Evolutionary conservation across 2,113 vertebrate genomes (phyloP), one percentile per base, ranked within the genome.

Genomic region (Cairina moschata): DNA sequence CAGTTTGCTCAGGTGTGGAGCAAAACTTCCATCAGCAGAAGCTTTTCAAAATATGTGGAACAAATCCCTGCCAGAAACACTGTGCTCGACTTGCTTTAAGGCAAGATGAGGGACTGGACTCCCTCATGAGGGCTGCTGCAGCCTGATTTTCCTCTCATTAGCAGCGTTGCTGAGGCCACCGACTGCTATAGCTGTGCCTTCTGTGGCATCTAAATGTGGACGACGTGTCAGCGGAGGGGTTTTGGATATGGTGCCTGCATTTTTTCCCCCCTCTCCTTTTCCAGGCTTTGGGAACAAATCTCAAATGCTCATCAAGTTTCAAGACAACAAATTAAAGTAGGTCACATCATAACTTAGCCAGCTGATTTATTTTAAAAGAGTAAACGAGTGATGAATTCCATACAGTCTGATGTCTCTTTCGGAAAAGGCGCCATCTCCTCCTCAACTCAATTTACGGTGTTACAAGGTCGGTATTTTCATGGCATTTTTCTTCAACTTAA

Each of bases 321-420:
- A 78, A 89, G 81, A 76, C 86, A 93, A 81, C 73, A 86, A 76
- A 86, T 93, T 87, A 95, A 72, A 93, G 89, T 92, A 92, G 77
- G 93, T 92, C 94, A 92, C 0, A 0, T 75, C 69, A 46, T 40
- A 84, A 56, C 73, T 84, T 91, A 93, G 71, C 89, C 74, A 68
- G 56, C 23, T 52, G 71, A 95, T 95, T 82, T 85, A 82, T 91
- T 95, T 96, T 59, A 69, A 56, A 69, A 88, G 73, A 69, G 54
- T 78, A 71, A 90, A 88, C 56, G 40, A 65, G 38, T 82, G 77
- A 82, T 81, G 73, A 83, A 79, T 93, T 82, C 76, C 93, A 72
- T 92, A 56, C 21, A 90, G 56, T 15, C 44, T 80, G 38, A 38
- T 68, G 46, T 48, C 36, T 91, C 66, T 90, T 84, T 75, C 7